Evolutionary conservation across 2,113 vertebrate genomes (phyloP), one percentile per base, ranked within the genome.

Genomic region (Corythornis cristatus): DNA sequence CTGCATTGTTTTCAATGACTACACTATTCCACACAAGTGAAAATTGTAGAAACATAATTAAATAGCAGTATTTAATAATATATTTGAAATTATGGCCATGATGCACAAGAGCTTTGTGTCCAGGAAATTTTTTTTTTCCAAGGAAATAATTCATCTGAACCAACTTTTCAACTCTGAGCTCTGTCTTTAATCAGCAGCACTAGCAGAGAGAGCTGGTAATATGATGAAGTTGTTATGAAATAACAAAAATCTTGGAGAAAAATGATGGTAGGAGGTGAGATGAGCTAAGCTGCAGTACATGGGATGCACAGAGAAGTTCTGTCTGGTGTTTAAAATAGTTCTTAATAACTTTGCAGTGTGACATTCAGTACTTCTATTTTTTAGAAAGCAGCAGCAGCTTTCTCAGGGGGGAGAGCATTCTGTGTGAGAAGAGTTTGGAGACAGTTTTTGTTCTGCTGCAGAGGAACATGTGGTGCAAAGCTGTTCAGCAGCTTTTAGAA

Each of bases 391-490:
- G 58, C 86, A 92, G 46, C 67, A 90, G 73, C 88, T 92, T 96
- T 95, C 33, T 88, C 57, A 80, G 61, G 26, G 31, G 22, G 51
- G 73, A 77, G 76, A 65, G 28, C 3, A 12, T 51, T 92, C 80
- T 18, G 60, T 89, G 53, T 54, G 75, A 54, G 67, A 88, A 89
- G 61, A 95, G 28, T 35, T 65, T 72, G 50, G n/a, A 92, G 57
- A 66, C 5, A n/a, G 6, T 0, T n/a, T 85, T 88, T 92, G 86
- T 82, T 37, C 62, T 73, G 25, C 45, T 77, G 1, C 64, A 84
- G 42, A 53, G 10, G 84, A 93, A 95, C 78, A 87, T 92, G 95
- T 90, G 81, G 66, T 84, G 17, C 46, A 95, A 76, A 93, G 82
- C 25, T 64, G 13, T 71, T 83, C 53, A 65, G 29, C 17, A 86